Conservation (phyloP, 2,113 vertebrate species). For the Phaetusa simplex region DNA sequence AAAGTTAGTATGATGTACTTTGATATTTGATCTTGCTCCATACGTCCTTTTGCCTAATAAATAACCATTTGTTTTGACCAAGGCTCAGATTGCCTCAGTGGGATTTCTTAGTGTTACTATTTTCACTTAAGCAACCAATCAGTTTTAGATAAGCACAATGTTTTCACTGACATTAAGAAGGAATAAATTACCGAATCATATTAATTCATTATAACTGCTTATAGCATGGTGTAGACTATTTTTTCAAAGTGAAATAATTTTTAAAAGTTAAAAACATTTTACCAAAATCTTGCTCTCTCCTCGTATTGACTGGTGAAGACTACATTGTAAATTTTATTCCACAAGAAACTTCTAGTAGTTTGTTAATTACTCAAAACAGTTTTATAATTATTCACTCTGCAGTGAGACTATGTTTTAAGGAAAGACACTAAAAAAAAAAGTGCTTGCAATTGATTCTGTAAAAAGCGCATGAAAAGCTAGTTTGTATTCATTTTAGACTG, state of each 20-base stretch:
- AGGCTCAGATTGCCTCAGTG: neutral
- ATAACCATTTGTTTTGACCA: neutral
- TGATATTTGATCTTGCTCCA: neutral
- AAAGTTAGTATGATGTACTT: neutral
- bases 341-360: neutral
- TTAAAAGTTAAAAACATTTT: neutral
- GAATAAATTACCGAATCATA: neutral
- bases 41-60: neutral
- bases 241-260: neutral
- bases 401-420: neutral
- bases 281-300: neutral
- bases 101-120: neutral
- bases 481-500: neutral
- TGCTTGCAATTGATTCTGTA: neutral
- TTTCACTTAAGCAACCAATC: neutral
- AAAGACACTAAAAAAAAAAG: neutral
- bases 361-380: neutral
- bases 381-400: neutral
- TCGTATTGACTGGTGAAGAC: neutral
- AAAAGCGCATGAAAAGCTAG: neutral
- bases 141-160: neutral
- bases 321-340: neutral
- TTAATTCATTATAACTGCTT: neutral
- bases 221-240: neutral
- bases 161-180: neutral